Conservation (phyloP, 1,140 invertebrate genomes). For the Cotesia vestalis region DNA sequence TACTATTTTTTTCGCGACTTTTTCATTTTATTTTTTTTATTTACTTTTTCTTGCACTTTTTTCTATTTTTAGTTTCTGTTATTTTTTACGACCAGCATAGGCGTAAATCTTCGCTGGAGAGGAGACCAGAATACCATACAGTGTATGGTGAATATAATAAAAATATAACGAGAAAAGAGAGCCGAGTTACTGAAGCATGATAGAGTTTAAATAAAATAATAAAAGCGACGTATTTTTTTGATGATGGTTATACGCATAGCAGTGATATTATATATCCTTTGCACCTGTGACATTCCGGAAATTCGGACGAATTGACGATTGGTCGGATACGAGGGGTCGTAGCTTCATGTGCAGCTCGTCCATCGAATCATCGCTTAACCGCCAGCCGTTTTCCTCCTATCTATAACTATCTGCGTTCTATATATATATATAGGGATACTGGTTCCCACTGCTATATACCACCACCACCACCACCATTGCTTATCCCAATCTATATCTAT, state of each 20-base stretch:
- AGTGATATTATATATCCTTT: slow-evolving; percentile 31
- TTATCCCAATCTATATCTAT: too few relatives aligned
- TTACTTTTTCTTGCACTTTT: not conserved
- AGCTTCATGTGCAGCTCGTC: slow-evolving; percentile 9
- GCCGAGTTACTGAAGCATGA: not conserved
- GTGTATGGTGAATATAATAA: too few relatives aligned
- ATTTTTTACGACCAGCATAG: slow-evolving; percentile 4
- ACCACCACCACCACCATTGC: too few relatives aligned
- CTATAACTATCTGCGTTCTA: not conserved
- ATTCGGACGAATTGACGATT: slow-evolving; percentile 37
- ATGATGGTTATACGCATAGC: not conserved
- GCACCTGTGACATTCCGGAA: slow-evolving; percentile 37
- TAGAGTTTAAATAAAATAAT: slow-evolving; percentile 20
- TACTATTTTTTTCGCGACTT: not conserved
- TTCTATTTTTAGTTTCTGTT: not conserved
- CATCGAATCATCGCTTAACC: slow-evolving; percentile 30
- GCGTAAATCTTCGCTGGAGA: slow-evolving; percentile 15
- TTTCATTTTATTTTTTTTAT: slow-evolving; percentile 5
- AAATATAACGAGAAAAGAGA: too few relatives aligned
- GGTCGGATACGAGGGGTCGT: slow-evolving; percentile 25
- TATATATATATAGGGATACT: slow-evolving; percentile 10
- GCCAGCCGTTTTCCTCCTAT: slow-evolving; percentile 8
- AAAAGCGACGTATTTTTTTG: slow-evolving; percentile 7
- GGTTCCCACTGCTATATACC: too few relatives aligned
- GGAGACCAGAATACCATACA: not conserved